phyloP scores from a whole-genome alignment of 2,888 invertebrate species.

The Oligia strigilis region DNA sequence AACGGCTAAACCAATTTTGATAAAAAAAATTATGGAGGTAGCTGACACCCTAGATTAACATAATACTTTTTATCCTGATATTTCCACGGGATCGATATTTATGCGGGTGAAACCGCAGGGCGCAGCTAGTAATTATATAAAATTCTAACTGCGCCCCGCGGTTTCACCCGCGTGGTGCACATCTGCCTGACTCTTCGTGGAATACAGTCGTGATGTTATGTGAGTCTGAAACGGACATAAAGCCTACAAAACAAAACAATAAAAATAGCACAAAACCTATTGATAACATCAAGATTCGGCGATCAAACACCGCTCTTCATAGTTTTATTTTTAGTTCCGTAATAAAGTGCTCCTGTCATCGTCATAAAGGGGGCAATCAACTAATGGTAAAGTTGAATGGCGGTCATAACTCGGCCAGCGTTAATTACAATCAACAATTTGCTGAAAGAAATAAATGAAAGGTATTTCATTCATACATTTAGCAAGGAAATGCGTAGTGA shows the following conservation, averaged over 20 bases:
- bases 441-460: constrained; percentile 15
- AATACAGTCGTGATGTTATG: not conserved
- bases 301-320: constrained; percentile 50
- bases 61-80: too few species aligned
- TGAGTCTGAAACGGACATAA: not conserved
- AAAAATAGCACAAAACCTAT: constrained; percentile 28
- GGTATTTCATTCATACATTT: constrained; percentile 25
- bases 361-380: constrained; percentile 64
- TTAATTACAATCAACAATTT: constrained; percentile 57
- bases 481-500: not conserved
- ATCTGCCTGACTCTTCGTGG: not conserved
- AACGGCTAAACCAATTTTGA: too few species aligned
- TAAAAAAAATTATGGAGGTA: too few species aligned
- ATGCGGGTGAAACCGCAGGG: too few species aligned
- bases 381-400: constrained; percentile 60
- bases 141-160: too few species aligned
- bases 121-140: too few species aligned
- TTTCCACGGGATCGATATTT: too few species aligned
- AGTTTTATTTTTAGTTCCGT: constrained; percentile 57
- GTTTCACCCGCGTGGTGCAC: too few species aligned
- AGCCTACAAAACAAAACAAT: constrained; percentile 4
- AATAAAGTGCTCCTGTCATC: constrained; percentile 59
- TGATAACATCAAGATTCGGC: constrained; percentile 43
- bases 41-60: too few species aligned
- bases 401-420: constrained; percentile 42